Base-by-base conservation (phyloP, 2,888 invertebrate species). In the Pseudanteris insignis region DNA sequence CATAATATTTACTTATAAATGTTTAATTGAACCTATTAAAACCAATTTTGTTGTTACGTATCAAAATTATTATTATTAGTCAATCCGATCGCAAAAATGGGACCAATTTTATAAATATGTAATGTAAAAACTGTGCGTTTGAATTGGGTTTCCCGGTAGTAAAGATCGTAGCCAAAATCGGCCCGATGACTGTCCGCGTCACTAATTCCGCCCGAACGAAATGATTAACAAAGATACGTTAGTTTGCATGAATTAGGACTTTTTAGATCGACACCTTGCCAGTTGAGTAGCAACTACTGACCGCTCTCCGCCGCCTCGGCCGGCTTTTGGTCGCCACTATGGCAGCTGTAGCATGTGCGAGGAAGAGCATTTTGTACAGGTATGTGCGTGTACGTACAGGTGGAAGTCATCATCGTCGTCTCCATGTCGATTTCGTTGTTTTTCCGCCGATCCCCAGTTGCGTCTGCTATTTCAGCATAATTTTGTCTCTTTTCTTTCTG, bases 311-410 rank as follows among this genome's bases (percentile, higher is more conserved):
- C 36, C 21, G 57, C 48, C 24, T 62, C 62, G 48, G 55, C 62
- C 38, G 21, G 47, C 44, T 46, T 60, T 55, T 43, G 50, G 44
- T 44, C 48, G 63, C 51, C 51, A 40, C 55, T 47, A 26, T 41
- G 64, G 72, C 72, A 72, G 70, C 72, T 72, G 72, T 71, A 58
- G 28, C 71, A 55, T 65, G 50, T 48, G 60, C 54, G 53, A 51
- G 66, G 50, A 68, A 58, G 63, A 50, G 53, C 58, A 60, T 61
- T 46, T 29, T 61, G 53, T 60, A 38, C 41, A 54, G 50, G 55
- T 55, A 64, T 60, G 50, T 59, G 36, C 54, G 51, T 44, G 64
- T 58, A 62, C 62, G 64, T 65, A 72, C 72, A 72, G 72, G 70
- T 72, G 72, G 65, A 66, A 66, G 50, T 48, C 64, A 64, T 68